phyloP scores from a whole-genome alignment of 1,140 invertebrate species.

The Nilaparvata lugens region DNA sequence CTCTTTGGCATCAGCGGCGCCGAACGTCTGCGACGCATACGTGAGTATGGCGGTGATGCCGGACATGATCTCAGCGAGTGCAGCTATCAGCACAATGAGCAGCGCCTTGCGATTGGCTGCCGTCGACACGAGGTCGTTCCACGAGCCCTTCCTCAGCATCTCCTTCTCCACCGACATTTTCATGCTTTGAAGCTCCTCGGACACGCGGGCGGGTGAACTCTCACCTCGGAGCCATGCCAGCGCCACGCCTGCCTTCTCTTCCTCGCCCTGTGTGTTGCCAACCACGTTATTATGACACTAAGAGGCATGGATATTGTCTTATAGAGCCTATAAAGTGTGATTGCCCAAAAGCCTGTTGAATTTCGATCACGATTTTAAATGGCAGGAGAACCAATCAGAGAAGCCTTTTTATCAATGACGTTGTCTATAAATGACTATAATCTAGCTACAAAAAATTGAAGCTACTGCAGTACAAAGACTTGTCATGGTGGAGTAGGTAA shows the following conservation, averaged over 20 bases:
- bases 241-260: constrained; percentile 49
- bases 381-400: too few species aligned
- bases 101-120: constrained; percentile 20
- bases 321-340: too few species aligned
- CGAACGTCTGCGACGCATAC: constrained; percentile 24
- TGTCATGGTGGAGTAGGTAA: too few species aligned
- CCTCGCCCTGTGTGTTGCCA: constrained; percentile 48
- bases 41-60: constrained; percentile 24
- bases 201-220: constrained; percentile 10
- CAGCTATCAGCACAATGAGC: constrained; percentile 23
- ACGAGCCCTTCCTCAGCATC: constrained; percentile 14
- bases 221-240: constrained; percentile 53
- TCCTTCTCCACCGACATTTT: constrained; percentile 18
- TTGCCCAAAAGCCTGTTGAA: too few species aligned
- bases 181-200: constrained; percentile 21
- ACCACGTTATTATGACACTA: too few species aligned
- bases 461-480: too few species aligned
- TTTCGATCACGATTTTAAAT: too few species aligned
- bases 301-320: too few species aligned
- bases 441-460: too few species aligned
- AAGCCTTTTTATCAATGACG: too few species aligned
- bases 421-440: too few species aligned
- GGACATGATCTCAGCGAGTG: constrained; percentile 21
- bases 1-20: background rate
- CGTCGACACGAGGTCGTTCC: constrained; percentile 19